These are phyloP conservation scores for Solea senegalensis DNA, from an alignment of 2,113 vertebrate species.

Conservation along the genomic window DNA sequence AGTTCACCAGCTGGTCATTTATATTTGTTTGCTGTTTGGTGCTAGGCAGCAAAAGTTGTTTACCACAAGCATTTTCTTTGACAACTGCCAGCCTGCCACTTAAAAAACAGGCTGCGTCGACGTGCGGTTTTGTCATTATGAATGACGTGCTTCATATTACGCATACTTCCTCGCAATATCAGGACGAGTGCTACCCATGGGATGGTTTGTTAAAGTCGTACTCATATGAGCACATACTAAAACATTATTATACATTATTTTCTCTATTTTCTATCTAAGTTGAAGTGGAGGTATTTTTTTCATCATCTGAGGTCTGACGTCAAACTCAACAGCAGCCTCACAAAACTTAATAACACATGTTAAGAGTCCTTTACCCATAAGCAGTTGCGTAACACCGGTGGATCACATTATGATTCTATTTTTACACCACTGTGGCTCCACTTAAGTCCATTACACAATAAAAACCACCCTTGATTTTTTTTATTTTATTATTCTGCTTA, in stretches of 20 bases:
- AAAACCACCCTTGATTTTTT: constrained; percentile 17
- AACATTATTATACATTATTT: constrained; percentile 24
- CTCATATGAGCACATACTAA: neutral
- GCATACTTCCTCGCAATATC: neutral
- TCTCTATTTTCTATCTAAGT: constrained; percentile 16
- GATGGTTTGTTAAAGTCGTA: neutral
- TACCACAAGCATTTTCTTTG: neutral
- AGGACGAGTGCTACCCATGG: neutral
- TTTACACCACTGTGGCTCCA: constrained; percentile 45
- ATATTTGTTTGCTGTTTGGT: neutral
- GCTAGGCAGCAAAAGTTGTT: neutral
- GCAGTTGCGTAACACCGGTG: constrained; percentile 68
- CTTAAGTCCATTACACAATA: constrained; percentile 64
- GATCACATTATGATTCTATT: constrained; percentile 65
- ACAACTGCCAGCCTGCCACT: neutral
- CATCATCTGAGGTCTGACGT: constrained; percentile 49
- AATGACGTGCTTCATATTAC: neutral
- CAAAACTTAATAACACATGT: constrained; percentile 67
- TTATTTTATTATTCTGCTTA: constrained; percentile 26
- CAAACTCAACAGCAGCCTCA: constrained; percentile 51
- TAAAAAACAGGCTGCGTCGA: neutral
- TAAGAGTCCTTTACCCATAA: constrained; percentile 57
- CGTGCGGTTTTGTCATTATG: neutral
- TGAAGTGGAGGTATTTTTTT: constrained; percentile 4
- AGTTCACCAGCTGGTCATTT: too few species aligned